Base-by-base conservation (phyloP, 2,888 invertebrate species). In the Pyrgus malvae region DNA sequence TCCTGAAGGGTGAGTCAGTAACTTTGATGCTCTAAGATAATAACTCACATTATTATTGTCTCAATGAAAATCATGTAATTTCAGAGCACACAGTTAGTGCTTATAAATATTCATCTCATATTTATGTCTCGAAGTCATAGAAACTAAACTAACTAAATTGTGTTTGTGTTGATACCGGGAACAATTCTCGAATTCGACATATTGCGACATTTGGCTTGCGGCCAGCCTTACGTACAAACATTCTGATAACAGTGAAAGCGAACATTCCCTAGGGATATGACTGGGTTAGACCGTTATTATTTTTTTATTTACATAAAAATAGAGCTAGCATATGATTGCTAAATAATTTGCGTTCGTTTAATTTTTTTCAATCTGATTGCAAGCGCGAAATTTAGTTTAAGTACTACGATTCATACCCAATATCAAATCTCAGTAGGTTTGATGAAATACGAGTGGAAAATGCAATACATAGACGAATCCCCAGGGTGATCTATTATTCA, bases 181-280 rank as follows among this genome's bases (percentile, higher is more conserved):
- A 48, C 23, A 31, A 25, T 50, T 33, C 41, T 35, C 41, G 41
- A 50, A 41, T 42, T 27, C 35, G 50, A 50, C 50, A 35, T 50
- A 35, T 42, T 50, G 42, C 50, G 35, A 50, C 42, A 42, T 35
- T 50, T 50, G 50, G 42, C 50, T 2, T 25, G 41, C 33, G 12
- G 50, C 50, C 50, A 50, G 33, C 33, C 42, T 6, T 14, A 42
- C 21, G n/a, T 14, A 49, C 21, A 49, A 49, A 40, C 31, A 49
- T 42, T 33, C 16, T 35, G 42, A 50, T 42, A 50, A 42, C 41
- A 25, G 23, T 42, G 33, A 17, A 35, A 50, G 33, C 19, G 2
- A 27, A 37, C 37, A 48, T 48, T 48, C 19, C 35, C 27, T 17
- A 16, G n/a, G n/a, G n/a, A n/a, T n/a, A n/a, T n/a, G n/a, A n/a